A percentile compares a stretch with the other conserved stretches of the same genome.
Evolutionary conservation across 1,140 invertebrate genomes (phyloP).

Genomic region (Goniozus legneri): DNA sequence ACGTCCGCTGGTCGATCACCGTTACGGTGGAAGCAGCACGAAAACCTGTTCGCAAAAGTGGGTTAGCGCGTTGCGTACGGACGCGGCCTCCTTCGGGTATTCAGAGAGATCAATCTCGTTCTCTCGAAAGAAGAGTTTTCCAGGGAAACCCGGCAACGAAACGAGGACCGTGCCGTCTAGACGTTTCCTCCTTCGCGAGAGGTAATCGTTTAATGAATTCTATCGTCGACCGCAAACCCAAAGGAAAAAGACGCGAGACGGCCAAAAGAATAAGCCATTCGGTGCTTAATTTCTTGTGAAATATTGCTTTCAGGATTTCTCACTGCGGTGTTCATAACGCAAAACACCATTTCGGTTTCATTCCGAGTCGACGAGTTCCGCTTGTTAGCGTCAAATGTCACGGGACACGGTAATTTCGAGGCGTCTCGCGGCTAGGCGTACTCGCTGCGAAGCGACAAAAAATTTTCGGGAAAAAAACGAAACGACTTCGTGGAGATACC

Average conservation of each 20-base stretch:
- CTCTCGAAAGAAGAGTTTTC: no score
- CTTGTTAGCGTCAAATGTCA: background rate
- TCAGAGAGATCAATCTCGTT: conserved; percentile 6
- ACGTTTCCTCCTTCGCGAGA: no score
- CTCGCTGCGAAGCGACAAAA: background rate
- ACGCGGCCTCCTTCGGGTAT: conserved; percentile 9
- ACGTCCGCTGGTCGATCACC: conserved; percentile 35
- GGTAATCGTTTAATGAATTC: no score
- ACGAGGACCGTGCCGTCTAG: no score
- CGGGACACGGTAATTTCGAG: background rate
- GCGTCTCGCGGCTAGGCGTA: background rate
- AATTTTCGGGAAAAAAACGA: no score
- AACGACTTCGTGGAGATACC: no score
- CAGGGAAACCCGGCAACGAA: no score
- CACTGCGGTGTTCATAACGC: background rate
- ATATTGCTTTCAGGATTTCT: background rate
- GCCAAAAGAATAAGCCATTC: background rate
- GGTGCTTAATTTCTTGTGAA: background rate
- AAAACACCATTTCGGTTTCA: conserved; percentile 4
- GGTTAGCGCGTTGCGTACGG: conserved; percentile 38
- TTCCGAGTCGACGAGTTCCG: background rate
- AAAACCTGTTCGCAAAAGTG: conserved; percentile 51
- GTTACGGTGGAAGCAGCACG: conserved; percentile 35
- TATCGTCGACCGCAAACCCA: no score
- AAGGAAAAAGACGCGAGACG: no score